These are phyloP conservation scores for Oryzias celebensis DNA, from an alignment of 2,113 vertebrate genomes.

Conservation along the genomic window DNA sequence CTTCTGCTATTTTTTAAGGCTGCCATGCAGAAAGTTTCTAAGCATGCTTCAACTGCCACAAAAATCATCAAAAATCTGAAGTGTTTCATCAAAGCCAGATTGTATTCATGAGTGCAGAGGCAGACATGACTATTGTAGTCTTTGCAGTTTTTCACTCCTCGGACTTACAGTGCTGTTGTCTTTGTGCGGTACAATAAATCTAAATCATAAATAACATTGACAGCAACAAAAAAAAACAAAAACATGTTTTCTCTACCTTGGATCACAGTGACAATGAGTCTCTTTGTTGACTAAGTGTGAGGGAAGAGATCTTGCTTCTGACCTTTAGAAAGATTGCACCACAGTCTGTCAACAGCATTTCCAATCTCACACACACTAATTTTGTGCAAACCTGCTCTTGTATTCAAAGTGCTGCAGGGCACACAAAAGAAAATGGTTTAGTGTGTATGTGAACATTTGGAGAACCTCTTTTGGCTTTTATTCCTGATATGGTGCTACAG, in stretches of 20 bases:
- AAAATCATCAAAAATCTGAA: constrained; percentile 8
- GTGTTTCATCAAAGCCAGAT: constrained; percentile 11
- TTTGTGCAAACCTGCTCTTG: too few relatives aligned
- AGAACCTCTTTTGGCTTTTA: too few relatives aligned
- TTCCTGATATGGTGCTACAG: constrained; percentile 20
- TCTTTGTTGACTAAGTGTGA: constrained; percentile 66
- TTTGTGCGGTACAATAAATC: constrained; percentile 44
- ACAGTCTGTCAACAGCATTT: constrained; percentile 20
- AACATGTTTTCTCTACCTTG: constrained; percentile 38
- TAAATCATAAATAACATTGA: constrained; percentile 32
- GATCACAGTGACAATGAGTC: constrained; percentile 50
- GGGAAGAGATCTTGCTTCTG: constrained; percentile 43
- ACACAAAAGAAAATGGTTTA: constrained; percentile 19
- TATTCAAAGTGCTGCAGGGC: constrained; percentile 7
- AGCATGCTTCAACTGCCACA: background rate
- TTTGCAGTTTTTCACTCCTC: constrained; percentile 40
- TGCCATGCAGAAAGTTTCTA: constrained; percentile 11
- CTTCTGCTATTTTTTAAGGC: background rate
- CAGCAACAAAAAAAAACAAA: constrained; percentile 25
- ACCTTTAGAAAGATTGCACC: constrained; percentile 50
- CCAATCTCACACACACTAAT: constrained; percentile 16
- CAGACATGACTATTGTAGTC: constrained; percentile 41
- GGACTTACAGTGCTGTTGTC: constrained; percentile 50
- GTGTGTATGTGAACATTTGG: constrained; percentile 9
- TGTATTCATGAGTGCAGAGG: constrained; percentile 44